Percentiles rank a stretch among this genome's conserved stretches.
Conservation (phyloP, 2,888 invertebrate genomes). For the Acrobasis repandana region DNA sequence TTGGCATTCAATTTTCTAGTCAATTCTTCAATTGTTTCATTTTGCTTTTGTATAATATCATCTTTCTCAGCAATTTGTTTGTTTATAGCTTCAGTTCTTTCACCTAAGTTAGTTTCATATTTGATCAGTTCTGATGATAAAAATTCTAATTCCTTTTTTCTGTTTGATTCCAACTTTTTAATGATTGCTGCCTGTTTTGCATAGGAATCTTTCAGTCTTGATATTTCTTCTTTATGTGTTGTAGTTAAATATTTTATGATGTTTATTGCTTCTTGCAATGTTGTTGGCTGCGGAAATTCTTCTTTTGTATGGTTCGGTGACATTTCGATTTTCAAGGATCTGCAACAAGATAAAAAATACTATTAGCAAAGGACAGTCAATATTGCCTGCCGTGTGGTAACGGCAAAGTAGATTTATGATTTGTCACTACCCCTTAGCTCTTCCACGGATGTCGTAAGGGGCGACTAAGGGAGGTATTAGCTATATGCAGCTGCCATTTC, state of each 20-base stretch:
- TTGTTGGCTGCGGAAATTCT: constrained; percentile 63
- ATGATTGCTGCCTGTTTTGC: constrained; percentile 67
- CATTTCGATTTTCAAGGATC: constrained; percentile 48
- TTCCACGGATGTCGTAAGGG: no score
- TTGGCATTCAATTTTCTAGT: constrained; percentile 56
- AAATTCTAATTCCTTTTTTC: constrained; percentile 74
- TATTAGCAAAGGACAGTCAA: not conserved
- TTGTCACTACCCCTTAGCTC: no score
- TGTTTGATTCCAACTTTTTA: constrained; percentile 70
- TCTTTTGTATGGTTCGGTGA: constrained; percentile 53
- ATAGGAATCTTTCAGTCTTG: constrained; percentile 62
- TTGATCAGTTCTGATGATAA: constrained; percentile 71
- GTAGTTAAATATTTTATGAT: constrained; percentile 73
- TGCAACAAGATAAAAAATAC: constrained; percentile 47
- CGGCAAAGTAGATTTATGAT: no score
- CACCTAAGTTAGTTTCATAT: constrained; percentile 71
- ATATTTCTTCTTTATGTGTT: constrained; percentile 73
- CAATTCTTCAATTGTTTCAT: constrained; percentile 64
- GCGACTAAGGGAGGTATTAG: no score
- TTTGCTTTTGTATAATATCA: constrained; percentile 65
- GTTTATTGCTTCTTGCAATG: constrained; percentile 75
- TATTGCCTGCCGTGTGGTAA: no score
- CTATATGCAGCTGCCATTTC: no score
- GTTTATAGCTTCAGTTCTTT: constrained; percentile 66
- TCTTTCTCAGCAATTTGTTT: constrained; percentile 71